phyloP scores from a whole-genome alignment of 1,140 invertebrate genomes.

The Papilio machaon region DNA sequence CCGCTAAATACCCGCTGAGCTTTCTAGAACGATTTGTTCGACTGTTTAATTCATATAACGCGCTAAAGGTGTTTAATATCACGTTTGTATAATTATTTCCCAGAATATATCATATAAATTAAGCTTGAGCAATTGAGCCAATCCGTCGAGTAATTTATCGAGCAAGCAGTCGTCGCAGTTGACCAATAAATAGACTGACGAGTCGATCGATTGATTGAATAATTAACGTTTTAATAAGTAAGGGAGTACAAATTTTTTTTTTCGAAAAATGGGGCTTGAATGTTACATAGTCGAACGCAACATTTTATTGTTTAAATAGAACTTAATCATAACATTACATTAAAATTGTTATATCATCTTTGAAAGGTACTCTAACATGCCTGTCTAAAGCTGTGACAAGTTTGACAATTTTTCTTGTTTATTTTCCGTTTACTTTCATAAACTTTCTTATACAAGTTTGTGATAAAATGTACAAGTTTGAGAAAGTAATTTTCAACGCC shows the following conservation, averaged over 20 bases:
- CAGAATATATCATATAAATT: background rate
- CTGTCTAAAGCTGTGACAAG: background rate
- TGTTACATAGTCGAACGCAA: background rate
- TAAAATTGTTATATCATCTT: background rate
- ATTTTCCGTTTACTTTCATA: background rate
- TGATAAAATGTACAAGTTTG: constrained; percentile 27
- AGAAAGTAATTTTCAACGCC: constrained; percentile 18
- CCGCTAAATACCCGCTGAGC: background rate
- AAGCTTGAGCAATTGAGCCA: too few species aligned
- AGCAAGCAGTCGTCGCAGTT: background rate
- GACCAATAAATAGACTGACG: background rate
- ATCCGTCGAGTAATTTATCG: too few species aligned
- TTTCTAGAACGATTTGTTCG: constrained; percentile 7
- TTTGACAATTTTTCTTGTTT: constrained; percentile 32
- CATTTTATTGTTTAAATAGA: background rate
- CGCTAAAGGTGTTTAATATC: background rate
- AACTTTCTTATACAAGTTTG: constrained; percentile 17
- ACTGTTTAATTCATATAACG: constrained; percentile 5
- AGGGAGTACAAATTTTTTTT: too few species aligned
- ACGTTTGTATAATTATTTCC: background rate
- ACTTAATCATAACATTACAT: background rate
- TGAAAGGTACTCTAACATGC: background rate
- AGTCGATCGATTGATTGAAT: too few species aligned
- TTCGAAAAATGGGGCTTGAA: background rate
- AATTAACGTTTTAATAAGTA: too few species aligned